Percentiles rank a stretch among this genome's conserved stretches.
Evolutionary conservation across 2,888 invertebrate species (phyloP).

Genomic region (Nemoura dubitans): DNA sequence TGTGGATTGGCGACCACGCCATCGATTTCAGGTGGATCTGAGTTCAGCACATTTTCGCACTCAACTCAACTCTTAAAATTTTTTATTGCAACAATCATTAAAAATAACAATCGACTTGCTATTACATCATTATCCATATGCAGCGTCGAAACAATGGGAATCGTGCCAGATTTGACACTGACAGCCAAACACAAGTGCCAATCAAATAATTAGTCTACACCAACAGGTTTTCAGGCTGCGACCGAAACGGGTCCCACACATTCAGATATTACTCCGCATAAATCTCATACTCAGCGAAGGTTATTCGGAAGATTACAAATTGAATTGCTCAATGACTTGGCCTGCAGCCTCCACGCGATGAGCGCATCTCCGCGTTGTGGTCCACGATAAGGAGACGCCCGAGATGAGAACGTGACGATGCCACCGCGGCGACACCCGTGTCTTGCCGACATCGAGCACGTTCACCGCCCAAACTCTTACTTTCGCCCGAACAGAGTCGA

Average conservation of each 20-base stretch:
- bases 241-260: too few relatives aligned
- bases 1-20: background rate
- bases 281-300: background rate
- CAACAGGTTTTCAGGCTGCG: too few relatives aligned
- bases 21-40: background rate
- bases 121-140: background rate
- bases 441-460: background rate
- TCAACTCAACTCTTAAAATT: too few relatives aligned
- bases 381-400: background rate
- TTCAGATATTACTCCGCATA: too few relatives aligned
- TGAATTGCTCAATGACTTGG: background rate
- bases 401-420: background rate
- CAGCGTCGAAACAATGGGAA: background rate
- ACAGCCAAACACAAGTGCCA: background rate
- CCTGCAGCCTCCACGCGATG: background rate
- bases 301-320: background rate
- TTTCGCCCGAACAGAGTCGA: background rate
- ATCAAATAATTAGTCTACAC: background rate
- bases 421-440: background rate
- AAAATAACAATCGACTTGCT: background rate
- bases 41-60: background rate
- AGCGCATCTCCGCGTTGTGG: background rate
- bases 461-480: background rate
- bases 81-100: background rate
- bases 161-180: background rate